Base-by-base conservation (phyloP, 2,113 vertebrate genomes). In the Plecturocebus donacophilus region DNA sequence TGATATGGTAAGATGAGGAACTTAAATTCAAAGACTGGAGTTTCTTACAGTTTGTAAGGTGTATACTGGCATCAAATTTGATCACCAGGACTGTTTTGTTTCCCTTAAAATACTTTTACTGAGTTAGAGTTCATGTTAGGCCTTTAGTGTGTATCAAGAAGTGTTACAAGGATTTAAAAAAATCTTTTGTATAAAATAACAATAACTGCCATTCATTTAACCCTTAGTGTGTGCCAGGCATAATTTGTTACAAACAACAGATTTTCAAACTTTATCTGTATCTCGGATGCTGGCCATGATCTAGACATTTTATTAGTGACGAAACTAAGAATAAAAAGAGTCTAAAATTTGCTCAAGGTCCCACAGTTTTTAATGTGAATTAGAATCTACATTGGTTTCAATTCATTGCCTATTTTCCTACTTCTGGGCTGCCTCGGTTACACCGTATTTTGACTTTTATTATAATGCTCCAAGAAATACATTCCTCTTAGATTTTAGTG, bases 101-200 rank as follows among this genome's bases (percentile, higher is more conserved):
- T 96, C 52, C 40, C 32, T 94, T 94, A 64, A 90, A 94, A 64
- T 82, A 89, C 27, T 1, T 86, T 92, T 61, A 21, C 75, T 90
- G 58, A 90, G 19, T 79, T 96, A 79, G 82, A 45, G 58, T 70
- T 96, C 76, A 61, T 71, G 58, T 94, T 83, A 80, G 58, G 73
- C 40, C 35, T 38, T 83, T 75, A 80, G 6, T 75, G 35, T 83
- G 6, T 84, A 45, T 49, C 80, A 35, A 89, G 77, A 85, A 89
- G 68, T 91, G 19, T 76, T 85, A 23, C 0, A 73, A 64, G 6
- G 42, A 77, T 76, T 95, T 87, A 3, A 3, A 86, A 96, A 21
- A 58, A 87, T 58, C 30, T 38, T 66, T 42, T 77, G 49, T 80
- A 40, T 61, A 42, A 61, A 79, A 66, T 64, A 92, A 42, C 42